These are phyloP conservation scores for Clitarchus hookeri DNA, from an alignment of 2,888 invertebrate genomes.

Conservation along the genomic window DNA sequence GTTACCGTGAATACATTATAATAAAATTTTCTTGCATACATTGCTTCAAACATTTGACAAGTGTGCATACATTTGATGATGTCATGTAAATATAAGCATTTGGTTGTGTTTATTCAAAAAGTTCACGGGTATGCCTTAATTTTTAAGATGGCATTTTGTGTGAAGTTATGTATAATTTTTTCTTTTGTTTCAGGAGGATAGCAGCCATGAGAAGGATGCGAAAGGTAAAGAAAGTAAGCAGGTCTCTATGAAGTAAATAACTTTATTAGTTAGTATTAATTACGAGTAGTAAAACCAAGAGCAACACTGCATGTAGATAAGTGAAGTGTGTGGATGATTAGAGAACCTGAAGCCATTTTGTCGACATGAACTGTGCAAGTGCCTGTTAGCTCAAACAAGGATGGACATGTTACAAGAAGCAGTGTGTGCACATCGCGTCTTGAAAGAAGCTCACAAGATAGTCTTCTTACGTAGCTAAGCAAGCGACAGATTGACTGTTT, in stretches of 20 bases:
- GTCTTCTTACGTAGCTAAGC: neutral
- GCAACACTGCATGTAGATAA: neutral
- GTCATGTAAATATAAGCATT: no score
- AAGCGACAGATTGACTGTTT: neutral
- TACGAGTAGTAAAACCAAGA: constrained; percentile 29
- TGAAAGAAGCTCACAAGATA: neutral
- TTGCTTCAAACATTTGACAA: no score
- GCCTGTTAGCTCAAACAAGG: neutral
- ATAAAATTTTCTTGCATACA: no score
- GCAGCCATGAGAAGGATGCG: constrained; percentile 33
- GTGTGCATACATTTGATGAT: no score
- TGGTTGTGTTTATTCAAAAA: no score
- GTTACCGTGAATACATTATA: no score
- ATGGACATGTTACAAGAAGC: neutral
- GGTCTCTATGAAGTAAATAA: constrained; percentile 22
- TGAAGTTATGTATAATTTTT: neutral
- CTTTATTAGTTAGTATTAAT: constrained; percentile 19
- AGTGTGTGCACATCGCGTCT: neutral
- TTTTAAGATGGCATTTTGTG: no score
- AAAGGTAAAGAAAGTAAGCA: constrained; percentile 27
- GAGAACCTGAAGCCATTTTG: neutral
- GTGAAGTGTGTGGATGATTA: neutral
- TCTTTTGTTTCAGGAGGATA: constrained; percentile 41
- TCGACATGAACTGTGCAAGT: neutral
- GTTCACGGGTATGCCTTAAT: no score